phyloP scores from a whole-genome alignment of 2,113 vertebrate genomes.

The Cavia aperea region DNA sequence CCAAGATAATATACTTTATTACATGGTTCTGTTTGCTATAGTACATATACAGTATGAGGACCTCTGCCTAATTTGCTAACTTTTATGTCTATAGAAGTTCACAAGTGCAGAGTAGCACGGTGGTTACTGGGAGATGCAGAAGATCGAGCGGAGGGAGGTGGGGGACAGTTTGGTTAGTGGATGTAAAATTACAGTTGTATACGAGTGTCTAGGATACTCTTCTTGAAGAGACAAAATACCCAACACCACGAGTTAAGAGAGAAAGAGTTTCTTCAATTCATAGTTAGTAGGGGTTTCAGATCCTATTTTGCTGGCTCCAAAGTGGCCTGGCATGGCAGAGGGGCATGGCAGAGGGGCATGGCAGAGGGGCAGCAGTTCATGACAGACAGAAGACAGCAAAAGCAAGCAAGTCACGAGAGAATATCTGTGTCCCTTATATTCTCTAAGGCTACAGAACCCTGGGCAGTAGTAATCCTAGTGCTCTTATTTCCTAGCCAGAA shows the following conservation, averaged over 20 bases:
- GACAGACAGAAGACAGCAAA: neutral
- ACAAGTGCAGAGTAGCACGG: neutral
- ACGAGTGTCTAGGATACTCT: neutral
- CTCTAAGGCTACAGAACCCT: neutral
- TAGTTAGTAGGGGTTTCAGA: neutral
- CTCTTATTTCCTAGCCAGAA: neutral
- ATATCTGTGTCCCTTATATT: neutral
- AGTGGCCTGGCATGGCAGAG: neutral
- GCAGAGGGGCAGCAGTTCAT: neutral
- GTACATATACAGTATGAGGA: neutral
- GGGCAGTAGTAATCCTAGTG: neutral
- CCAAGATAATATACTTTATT: neutral
- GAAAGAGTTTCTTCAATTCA: neutral
- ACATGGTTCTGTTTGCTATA: neutral
- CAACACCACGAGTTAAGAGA: neutral
- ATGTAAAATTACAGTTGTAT: neutral
- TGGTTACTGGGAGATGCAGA: neutral
- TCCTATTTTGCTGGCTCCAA: neutral
- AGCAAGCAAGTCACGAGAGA: neutral
- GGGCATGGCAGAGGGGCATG: neutral
- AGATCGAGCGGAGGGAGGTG: fast-evolving
- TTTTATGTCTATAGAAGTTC: neutral
- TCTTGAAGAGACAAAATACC: neutral
- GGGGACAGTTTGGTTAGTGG: neutral
- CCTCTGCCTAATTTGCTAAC: neutral